Evolutionary conservation across 1,140 invertebrate species (phyloP), one percentile per base, ranked within the genome.

Genomic region (Cyrtorhinus lividipennis): DNA sequence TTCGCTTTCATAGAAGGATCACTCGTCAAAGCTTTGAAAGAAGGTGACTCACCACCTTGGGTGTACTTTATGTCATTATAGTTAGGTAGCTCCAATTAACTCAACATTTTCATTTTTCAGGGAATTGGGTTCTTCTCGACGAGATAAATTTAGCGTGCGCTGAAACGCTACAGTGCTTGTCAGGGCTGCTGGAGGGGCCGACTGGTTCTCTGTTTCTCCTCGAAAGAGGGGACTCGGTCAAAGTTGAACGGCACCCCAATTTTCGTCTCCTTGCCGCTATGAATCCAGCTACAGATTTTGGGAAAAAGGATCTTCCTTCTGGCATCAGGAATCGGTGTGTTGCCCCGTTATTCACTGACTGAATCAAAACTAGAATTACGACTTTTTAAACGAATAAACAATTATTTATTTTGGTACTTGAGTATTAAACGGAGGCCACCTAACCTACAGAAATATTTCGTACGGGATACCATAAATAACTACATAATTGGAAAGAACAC

Each of bases 241-340:
- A 87, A 5, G 81, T 98, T 0, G 78, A 82, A 67, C 77, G 90
- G 61, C 90, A 99, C 78, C 75, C 81, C 0, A 81, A 95, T 69
- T 99, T 99, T 71, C 87, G 90, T 0, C 78, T 99, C 30, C 98
- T 99, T 77, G 95, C 95, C 23, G 98, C 95, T 70, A 99, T 99
- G 97, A 99, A 99, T 78, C 97, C 96, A 23, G 93, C 95, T 0
- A 99, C 95, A 8, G 96, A 99, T 80, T 85, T 98, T n/a, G 96
- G 96, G 0, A 99, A 99, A 75, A 93, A 91, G 74, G 91, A 98
- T 71, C 76, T 99, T 18, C 91, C 95, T 0, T 77, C 86, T 2
- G 94, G 94, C 12, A 79, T 99, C 22, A 80, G 95, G 68, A 97
- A 97, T 73, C 80, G 92, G 77, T 79, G 20, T 38, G 30, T 38